Evolutionary conservation across 2,888 invertebrate species (phyloP), one percentile per base, ranked within the genome.

Genomic region (Gerris lacustris): DNA sequence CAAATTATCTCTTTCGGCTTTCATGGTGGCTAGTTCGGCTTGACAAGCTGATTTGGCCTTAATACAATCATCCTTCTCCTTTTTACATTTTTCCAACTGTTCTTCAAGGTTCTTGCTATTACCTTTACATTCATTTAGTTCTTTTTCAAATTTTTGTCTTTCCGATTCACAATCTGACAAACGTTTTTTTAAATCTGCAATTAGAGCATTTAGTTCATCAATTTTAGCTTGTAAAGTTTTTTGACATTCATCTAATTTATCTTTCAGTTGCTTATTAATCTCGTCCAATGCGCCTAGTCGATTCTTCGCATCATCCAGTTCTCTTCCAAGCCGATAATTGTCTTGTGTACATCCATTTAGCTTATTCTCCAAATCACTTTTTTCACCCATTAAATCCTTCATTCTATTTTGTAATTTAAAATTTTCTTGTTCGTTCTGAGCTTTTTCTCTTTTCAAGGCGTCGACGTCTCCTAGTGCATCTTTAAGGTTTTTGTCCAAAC

Each of bases 1-100:
- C 43, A 72, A 18, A 9, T 69, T 43, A 43, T 67, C 71, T 17
- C 45, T 66, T 44, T 66, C 69, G 5, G 17, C 55, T 17, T 15
- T 7, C 63, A 66, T 63, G 6, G 67, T 45, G 31, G 15, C 9
- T 11, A 67, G n/a, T 44, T n/a, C 44, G 17, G 7, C 43, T 45
- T 67, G 64, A 15, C 31, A 44, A 9, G 31, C 44, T 31, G 17
- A 7, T 45, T 43, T 15, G 7, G 18, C 43, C 5, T 45, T 67
- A 5, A 9, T 31, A 11, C 43, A 66, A 31, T 63, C 43, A 15
- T 43, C 63, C 4, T 47, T 45, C n/a, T 47, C 68, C 11, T 11
- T 45, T 45, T 68, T 67, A 18, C 31, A 55, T 45, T 69, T 63
- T 18, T 63, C 67, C 47, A 72, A 47, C 4, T 66, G 18, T 7